Base-by-base conservation (phyloP, 2,113 vertebrate species). In the Telmatochromis sp. region DNA sequence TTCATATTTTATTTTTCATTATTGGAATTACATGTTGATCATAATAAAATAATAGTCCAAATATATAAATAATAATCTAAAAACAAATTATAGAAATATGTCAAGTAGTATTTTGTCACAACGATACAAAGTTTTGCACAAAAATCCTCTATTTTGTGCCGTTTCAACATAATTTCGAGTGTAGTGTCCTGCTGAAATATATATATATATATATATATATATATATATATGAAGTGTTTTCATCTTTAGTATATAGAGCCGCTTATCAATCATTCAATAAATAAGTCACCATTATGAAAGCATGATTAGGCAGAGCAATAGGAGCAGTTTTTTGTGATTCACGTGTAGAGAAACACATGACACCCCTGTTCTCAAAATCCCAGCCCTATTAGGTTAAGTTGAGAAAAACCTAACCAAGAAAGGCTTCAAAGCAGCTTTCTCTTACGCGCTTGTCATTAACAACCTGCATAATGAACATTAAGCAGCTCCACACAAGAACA, bases 401-500 rank as follows among this genome's bases (percentile, higher is more conserved):
- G 9, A 73, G 79, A 90, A 75, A 84, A 81, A 89, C 15, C 23
- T 65, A n/a, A 49, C 23, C 70, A 49, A 47, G 42, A 89, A 91
- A 86, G 28, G 78, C 85, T 90, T 92, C 84, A 91, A 86, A 89
- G 91, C 78, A 31, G 60, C 45, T 82, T 51, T 33, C 37, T 86
- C 21, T 65, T 65, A 82, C 54, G 80, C 89, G 81, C 89, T 89
- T 89, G 89, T 87, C 58, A 91, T 91, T 85, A 90, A 86, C 85
- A 89, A 87, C 83, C 75, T 65, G 89, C 82, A 88, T 91, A 92
- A 92, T 91, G 87, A 93, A 86, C 70, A 55, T 9, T 85, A 49
- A 84, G 83, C 85, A 54, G 70, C n/a, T 86, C 54, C 80, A 60
- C 84, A 47, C 84, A 54, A 15, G 73, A 42, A 75, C 86, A 58